Evolutionary conservation across 1,140 invertebrate species (phyloP), one percentile per base, ranked within the genome.

Genomic region (Nymphalis io): DNA sequence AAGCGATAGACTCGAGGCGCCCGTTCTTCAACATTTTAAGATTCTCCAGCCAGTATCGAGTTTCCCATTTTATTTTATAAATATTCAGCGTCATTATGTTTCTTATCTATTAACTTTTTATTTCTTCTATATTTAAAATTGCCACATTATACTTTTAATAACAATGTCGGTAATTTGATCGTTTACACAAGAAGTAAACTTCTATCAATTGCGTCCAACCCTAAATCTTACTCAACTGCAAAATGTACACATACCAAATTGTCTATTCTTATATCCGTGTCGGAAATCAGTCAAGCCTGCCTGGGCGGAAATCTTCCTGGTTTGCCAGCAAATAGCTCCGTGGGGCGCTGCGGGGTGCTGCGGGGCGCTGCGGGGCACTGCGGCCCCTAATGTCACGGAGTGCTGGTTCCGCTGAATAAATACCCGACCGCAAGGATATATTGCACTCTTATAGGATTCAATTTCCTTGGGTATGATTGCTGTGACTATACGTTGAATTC

Each of bases 271-370:
- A 68, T 42, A 60, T 61, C 23, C 64, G 60, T 76, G 72, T 71
- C 68, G 73, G 71, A 72, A 72, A 74, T 74, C 73, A 73, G 51
- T 73, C 68, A 73, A 76, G 76, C 53, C 60, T 62, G 68, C 3
- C 39, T 64, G 70, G 73, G 74, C 82, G 83, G 83, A 86, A 83
- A 81, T 83, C 77, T 78, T 65, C 60, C 78, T 79, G 82, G 79
- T 83, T 81, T 74, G 60, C 73, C 78, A 76, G 81, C 84, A 89
- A 89, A 87, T 84, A 73, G 80, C 87, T 16, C 85, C 60, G 76
- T 83, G 80, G 85, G 86, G 81, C 48, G 48, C 51, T 21, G 76
- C 84, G 80, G 85, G 86, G 81, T 51, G 20, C 51, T 55, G 76
- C 84, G 80, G 85, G 86, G 81, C 58, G 68, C 65, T 33, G 51